Conservation (phyloP, 2,797 vertebrate genomes). For the Tenualosa ilisha region DNA sequence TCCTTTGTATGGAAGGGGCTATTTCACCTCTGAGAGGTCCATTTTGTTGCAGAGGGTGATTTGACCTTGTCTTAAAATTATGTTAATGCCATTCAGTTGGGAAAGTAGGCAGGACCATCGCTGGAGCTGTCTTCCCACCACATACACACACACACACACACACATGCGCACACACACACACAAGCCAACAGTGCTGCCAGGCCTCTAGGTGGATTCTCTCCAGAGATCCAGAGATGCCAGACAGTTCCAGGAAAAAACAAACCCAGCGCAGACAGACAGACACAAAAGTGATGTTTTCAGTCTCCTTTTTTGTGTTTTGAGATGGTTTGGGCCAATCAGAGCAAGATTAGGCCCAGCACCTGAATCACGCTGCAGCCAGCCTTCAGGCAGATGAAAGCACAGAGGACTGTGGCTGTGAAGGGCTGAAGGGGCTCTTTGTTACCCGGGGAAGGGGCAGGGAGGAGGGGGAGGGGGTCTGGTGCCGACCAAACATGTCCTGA, state of each 20-base stretch:
- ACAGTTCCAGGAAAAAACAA: slow-evolving; percentile 41
- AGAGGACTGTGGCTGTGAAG: background rate
- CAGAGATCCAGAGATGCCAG: slow-evolving; percentile 38
- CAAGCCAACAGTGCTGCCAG: slow-evolving; percentile 59
- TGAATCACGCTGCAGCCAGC: slow-evolving; percentile 60
- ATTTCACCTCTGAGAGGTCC: background rate
- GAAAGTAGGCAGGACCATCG: background rate
- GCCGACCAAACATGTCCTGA: slow-evolving; percentile 53
- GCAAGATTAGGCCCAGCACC: slow-evolving; percentile 59
- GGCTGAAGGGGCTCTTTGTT: slow-evolving; percentile 66
- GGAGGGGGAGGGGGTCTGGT: background rate
- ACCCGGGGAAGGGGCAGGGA: slow-evolving; percentile 23
- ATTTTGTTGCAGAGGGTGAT: background rate
- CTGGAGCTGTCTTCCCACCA: background rate
- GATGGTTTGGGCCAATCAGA: slow-evolving; percentile 40
- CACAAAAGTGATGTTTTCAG: slow-evolving; percentile 9
- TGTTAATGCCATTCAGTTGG: background rate
- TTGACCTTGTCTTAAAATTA: background rate
- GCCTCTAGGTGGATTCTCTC: slow-evolving; percentile 49
- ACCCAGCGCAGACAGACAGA: background rate
- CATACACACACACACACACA: slow-evolving; percentile 16
- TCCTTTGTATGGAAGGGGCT: background rate
- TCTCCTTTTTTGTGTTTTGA: slow-evolving; percentile 20
- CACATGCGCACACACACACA: slow-evolving; percentile 18
- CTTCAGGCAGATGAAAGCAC: slow-evolving; percentile 52